phyloP scores from a whole-genome alignment of 2,113 vertebrate species.

The Sitta europaea region DNA sequence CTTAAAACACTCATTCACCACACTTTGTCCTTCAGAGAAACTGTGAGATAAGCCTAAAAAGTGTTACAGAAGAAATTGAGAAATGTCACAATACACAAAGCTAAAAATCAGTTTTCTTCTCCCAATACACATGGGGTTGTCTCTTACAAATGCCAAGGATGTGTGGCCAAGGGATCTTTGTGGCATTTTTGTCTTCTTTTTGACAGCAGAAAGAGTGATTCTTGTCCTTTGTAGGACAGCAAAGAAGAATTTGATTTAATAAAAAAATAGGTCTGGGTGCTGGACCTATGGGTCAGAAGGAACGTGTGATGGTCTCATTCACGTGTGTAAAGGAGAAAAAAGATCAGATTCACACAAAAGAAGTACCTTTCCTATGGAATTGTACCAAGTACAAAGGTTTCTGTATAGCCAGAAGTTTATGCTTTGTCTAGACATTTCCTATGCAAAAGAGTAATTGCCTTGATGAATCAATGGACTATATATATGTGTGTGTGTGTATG shows the following conservation, averaged over 20 bases:
- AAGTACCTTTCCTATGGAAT: not conserved
- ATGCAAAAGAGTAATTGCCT: not conserved
- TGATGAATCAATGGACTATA: not conserved
- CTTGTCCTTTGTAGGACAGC: not conserved
- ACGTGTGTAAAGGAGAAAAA: not conserved
- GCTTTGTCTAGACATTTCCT: not conserved
- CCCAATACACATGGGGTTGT: accelerated
- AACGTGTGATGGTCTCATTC: not conserved
- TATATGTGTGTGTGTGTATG: no score
- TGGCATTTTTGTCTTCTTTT: not conserved
- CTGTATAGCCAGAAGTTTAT: not conserved
- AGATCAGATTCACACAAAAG: not conserved
- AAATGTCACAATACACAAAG: not conserved
- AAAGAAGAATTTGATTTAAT: not conserved
- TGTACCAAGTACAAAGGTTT: not conserved
- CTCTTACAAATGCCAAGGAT: not conserved
- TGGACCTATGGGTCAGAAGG: not conserved
- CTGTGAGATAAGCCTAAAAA: not conserved
- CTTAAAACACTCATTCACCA: not conserved
- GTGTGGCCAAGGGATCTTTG: not conserved
- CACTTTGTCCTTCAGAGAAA: not conserved
- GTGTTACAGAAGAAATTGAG: not conserved
- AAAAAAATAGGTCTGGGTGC: not conserved
- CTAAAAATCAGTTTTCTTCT: not conserved
- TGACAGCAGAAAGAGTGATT: not conserved